Percentiles rank a stretch among this genome's conserved stretches.
Evolutionary conservation across 2,888 invertebrate genomes (phyloP).

Genomic region (Geophilus truncorum): DNA sequence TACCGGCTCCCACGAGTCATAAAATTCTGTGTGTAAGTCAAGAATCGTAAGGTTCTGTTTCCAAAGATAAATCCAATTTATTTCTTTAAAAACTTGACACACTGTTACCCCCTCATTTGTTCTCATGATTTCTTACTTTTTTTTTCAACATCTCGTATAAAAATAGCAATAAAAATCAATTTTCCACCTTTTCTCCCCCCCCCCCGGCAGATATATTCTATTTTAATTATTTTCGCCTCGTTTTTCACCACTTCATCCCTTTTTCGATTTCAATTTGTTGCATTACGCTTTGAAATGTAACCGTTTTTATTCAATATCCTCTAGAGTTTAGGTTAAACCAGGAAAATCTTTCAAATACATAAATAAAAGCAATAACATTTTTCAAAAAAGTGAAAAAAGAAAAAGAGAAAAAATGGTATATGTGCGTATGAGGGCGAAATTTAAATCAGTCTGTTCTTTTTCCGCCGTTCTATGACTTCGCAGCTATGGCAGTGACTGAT

Average conservation of each 20-base stretch:
- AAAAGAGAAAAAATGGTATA: too few species aligned
- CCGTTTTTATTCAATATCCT: not conserved
- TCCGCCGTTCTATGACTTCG: not conserved
- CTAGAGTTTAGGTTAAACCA: not conserved
- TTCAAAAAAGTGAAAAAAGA: too few species aligned
- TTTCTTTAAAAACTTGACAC: not conserved
- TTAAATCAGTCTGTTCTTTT: not conserved
- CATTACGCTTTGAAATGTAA: too few species aligned
- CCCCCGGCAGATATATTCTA: too few species aligned
- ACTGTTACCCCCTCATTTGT: not conserved
- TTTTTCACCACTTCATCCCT: too few species aligned
- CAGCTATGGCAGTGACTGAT: constrained; percentile 1
- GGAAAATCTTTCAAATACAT: not conserved
- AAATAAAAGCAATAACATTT: not conserved
- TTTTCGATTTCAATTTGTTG: too few species aligned
- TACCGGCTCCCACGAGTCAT: not conserved
- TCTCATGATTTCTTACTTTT: too few species aligned
- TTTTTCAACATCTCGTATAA: too few species aligned
- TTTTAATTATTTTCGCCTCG: too few species aligned
- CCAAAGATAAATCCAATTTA: not conserved
- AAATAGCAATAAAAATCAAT: too few species aligned
- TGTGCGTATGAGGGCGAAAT: not conserved
- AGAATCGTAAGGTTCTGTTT: not conserved
- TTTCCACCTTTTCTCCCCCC: too few species aligned
- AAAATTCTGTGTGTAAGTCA: not conserved